Evolutionary conservation across 2,797 vertebrate genomes (phyloP), one percentile per base, ranked within the genome.

Genomic region (Brachyalestes nurse): DNA sequence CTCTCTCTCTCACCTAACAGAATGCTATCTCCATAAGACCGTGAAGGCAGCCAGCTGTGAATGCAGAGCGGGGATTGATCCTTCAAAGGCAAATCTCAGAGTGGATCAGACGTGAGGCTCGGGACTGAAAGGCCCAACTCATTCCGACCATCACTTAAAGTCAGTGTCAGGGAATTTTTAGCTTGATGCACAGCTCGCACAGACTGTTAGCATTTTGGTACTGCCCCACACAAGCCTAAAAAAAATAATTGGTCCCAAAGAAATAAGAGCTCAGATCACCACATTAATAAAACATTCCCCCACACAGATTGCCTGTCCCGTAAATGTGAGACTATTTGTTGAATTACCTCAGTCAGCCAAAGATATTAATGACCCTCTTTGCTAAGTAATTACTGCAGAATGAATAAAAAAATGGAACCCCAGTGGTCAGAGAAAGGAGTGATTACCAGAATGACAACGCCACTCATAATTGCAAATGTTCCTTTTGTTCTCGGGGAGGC

Each of bases 171-270:
- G 64, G 51, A 75, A 70, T 72, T 65, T 60, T 38, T 53, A 2
- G 4, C 16, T 55, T 55, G 9, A 7, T 17, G n/a, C n/a, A 19
- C 10, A 6, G 12, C 60, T 62, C 13, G 4, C 10, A 13, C 28
- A 64, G 4, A 64, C 23, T 34, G 28, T 38, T 64, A 16, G 57
- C 57, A 25, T 69, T 57, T 55, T 25, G 23, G 28, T 66, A 57
- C 42, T 58, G 28, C 77, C 16, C 58, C 72, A 72, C 61, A 77
- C 38, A 66, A 40, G 53, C 55, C 45, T 8, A 47, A 47, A 12
- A 49, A 38, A 83, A 81, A 76, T 88, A 86, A 88, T 88, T 88
- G 87, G 85, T 88, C 85, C 87, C 87, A 55, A 65, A 85, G 87
- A 88, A 88, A 88, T 83, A 55, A 60, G 45, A 38, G 53, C 60